Conservation (phyloP, 2,113 vertebrate species). For the Serinus canaria region DNA sequence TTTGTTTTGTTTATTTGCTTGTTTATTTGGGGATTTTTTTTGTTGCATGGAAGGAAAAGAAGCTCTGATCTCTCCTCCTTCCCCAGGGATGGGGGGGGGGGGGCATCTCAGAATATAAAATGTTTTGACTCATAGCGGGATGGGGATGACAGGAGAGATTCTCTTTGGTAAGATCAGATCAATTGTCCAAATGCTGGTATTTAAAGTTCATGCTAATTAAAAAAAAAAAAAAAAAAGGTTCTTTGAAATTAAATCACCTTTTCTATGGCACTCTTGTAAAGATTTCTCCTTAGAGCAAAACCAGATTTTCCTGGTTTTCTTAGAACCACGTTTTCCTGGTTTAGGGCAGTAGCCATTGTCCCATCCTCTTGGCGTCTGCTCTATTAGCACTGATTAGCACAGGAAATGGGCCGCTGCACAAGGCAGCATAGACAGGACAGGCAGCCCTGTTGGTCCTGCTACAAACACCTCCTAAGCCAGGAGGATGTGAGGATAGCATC, state of each 20-base stretch:
- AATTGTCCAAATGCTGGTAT: not conserved
- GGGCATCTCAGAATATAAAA: not conserved
- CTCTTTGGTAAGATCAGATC: not conserved
- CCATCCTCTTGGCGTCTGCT: not conserved
- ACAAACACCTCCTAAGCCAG: not conserved
- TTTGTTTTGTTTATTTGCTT: not conserved
- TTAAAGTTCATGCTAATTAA: not conserved
- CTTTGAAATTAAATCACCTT: not conserved
- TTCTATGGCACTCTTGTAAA: not conserved
- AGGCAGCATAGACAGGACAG: not conserved
- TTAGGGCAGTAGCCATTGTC: rapidly evolving
- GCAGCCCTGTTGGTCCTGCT: not conserved
- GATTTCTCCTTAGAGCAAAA: not conserved
- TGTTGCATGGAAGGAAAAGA: not conserved
- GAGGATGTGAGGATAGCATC: not conserved
- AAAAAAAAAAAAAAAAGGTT: not conserved
- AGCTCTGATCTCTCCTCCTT: rapidly evolving
- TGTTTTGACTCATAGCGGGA: not conserved
- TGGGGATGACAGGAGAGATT: not conserved
- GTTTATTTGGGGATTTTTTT: not conserved
- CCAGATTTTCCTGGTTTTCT: not conserved
- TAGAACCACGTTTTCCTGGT: not conserved
- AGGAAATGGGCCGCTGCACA: not conserved
- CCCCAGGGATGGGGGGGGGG: rapidly evolving
- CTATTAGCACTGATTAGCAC: not conserved